phyloP scores from a whole-genome alignment of 2,888 invertebrate genomes.

The Amblyteles armatorius region DNA sequence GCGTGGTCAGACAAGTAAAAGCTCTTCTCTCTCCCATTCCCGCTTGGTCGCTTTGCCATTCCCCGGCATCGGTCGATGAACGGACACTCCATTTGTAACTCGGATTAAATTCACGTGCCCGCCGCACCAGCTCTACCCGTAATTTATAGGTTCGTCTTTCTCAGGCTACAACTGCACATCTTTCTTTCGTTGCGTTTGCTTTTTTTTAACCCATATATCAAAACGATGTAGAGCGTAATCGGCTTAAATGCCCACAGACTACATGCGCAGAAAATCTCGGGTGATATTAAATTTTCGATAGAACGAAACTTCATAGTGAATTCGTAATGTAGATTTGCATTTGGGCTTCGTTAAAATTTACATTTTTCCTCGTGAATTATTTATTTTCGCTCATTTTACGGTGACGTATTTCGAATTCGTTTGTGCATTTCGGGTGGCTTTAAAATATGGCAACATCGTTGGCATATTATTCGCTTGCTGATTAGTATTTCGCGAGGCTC shows the following conservation, averaged over 20 bases:
- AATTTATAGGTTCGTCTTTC: constrained; percentile 70
- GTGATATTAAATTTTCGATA: constrained; percentile 16
- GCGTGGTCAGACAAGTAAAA: constrained; percentile 69
- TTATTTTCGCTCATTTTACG: background rate
- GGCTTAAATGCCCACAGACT: constrained; percentile 28
- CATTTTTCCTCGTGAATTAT: background rate
- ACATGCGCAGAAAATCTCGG: constrained; percentile 28
- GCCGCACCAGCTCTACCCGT: constrained; percentile 54
- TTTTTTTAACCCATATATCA: constrained; percentile 17
- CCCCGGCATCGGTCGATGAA: constrained; percentile 62
- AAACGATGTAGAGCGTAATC: constrained; percentile 20
- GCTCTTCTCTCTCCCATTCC: constrained; percentile 44
- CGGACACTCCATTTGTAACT: constrained; percentile 74
- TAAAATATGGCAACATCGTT: background rate
- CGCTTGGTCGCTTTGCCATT: constrained; percentile 39
- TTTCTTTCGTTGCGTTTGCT: constrained; percentile 46
- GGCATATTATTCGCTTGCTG: background rate
- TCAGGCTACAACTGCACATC: constrained; percentile 53
- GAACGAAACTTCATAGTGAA: constrained; percentile 13
- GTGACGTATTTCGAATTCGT: background rate
- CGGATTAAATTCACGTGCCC: constrained; percentile 70
- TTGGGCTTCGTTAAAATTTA: background rate
- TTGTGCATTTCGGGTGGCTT: background rate
- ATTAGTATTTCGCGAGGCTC: background rate
- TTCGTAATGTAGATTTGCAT: background rate